A percentile compares a stretch with the other conserved stretches of the same genome.
Conservation (phyloP, 2,888 invertebrate genomes). For the Scrobipalpa atriplicella region DNA sequence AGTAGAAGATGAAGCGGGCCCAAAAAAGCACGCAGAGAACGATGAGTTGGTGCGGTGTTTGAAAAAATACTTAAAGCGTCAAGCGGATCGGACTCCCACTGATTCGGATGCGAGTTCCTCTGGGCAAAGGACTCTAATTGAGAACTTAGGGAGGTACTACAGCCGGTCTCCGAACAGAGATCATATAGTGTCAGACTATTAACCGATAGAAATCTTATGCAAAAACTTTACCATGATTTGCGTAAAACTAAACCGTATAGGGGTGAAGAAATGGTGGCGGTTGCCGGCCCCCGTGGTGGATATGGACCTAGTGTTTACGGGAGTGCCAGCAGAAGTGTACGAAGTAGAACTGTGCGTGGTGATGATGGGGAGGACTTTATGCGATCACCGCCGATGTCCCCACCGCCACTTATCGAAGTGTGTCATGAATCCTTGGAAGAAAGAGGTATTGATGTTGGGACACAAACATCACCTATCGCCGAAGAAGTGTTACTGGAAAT, state of each 20-base stretch:
- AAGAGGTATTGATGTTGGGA: slow-evolving; percentile 76
- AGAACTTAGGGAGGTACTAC: slow-evolving; percentile 87
- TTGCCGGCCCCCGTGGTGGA: slow-evolving; percentile 74
- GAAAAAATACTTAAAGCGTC: slow-evolving; percentile 80
- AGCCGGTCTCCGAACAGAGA: slow-evolving; percentile 85
- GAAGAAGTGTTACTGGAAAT: slow-evolving; percentile 79
- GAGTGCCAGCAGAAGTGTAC: slow-evolving; percentile 69
- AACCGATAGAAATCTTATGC: slow-evolving; percentile 88
- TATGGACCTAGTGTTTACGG: slow-evolving; percentile 54
- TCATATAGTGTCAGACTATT: slow-evolving; percentile 87
- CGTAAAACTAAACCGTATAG: slow-evolving; percentile 84
- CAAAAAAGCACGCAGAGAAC: slow-evolving; percentile 76
- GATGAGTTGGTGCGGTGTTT: slow-evolving; percentile 85
- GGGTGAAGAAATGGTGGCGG: slow-evolving; percentile 64
- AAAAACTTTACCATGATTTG: slow-evolving; percentile 88
- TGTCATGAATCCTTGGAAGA: slow-evolving; percentile 84
- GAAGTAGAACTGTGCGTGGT: slow-evolving; percentile 56
- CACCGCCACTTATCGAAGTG: slow-evolving; percentile 87
- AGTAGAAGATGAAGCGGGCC: slow-evolving; percentile 79
- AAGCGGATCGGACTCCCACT: slow-evolving; percentile 60
- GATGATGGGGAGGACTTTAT: slow-evolving; percentile 56
- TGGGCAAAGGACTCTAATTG: slow-evolving; percentile 80
- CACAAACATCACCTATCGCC: slow-evolving; percentile 85
- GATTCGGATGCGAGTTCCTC: slow-evolving; percentile 63
- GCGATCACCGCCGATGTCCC: slow-evolving; percentile 78